Evolutionary conservation across 1,140 invertebrate species (phyloP), one percentile per base, ranked within the genome.

Genomic region (Stegodyphus mimosarum): DNA sequence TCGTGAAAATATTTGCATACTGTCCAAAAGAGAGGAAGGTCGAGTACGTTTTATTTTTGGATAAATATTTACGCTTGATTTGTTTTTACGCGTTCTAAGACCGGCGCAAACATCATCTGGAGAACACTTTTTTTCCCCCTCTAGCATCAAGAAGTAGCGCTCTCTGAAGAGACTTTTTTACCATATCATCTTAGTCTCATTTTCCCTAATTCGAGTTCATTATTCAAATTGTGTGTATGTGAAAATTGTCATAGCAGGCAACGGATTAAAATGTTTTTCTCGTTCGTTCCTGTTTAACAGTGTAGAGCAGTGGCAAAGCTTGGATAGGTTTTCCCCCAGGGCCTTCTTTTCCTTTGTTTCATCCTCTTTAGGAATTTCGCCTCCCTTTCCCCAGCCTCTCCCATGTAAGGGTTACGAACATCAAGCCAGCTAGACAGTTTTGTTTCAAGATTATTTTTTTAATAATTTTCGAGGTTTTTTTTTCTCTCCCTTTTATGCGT

Each of bases 241-340:
- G 71, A 83, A 83, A 83, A 83, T 83, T 83, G 80, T 73, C 80
- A 64, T 83, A 83, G 71, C 33, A 83, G 74, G 80, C 63, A 71
- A 49, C 48, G 78, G 66, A 70, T 69, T 69, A 70, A 79, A 72
- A 11, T 72, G 52, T 71, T 80, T 80, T 80, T 80, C 53, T 75
- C 78, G 17, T 52, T 69, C 52, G 71, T 52, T 18, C 48, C 33
- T 11, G 33, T 17, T 18, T 67, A 67, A 67, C 33, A 18, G 33
- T 33, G 33, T 33, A 33, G 55, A 15, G 15, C 55, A 10, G 55
- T 10, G 55, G 15, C 15, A 15, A 9, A 60, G 55, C 15, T 9
- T 9, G 15, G 55, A 60, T 60, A 15, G 9, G 63, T 74, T 83
- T 83, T 83, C 71, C 80, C 80, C 48, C 51, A 83, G 71, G 70